phyloP scores from a whole-genome alignment of 2,113 vertebrate genomes.

The Albula glossodonta region DNA sequence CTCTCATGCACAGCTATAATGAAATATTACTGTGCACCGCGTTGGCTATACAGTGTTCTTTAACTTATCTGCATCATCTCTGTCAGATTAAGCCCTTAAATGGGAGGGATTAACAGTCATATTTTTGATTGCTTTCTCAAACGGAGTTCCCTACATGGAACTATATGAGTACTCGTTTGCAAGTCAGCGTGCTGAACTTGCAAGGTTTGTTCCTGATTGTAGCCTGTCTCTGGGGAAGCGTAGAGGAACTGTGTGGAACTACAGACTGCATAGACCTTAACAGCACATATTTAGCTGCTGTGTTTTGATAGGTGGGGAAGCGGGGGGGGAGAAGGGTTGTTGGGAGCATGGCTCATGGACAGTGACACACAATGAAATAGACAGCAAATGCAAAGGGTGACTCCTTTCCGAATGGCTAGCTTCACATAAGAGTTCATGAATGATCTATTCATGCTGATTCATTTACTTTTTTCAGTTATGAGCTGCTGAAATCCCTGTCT shows the following conservation, averaged over 20 bases:
- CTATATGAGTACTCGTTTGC: background rate
- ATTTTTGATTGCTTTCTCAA: conserved; percentile 13
- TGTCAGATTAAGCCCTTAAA: conserved; percentile 55
- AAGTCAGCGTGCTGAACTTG: background rate
- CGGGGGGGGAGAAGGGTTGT: background rate
- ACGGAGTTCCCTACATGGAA: background rate
- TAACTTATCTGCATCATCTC: background rate
- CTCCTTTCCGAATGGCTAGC: conserved; percentile 70
- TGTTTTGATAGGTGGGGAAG: conserved; percentile 46
- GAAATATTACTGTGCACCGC: background rate
- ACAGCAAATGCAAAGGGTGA: conserved; percentile 80
- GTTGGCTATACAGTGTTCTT: background rate
- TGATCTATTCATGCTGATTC: conserved; percentile 57
- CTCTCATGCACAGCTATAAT: background rate
- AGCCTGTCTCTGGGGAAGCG: background rate
- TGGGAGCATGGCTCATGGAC: conserved; percentile 30
- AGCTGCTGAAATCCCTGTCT: conserved; percentile 55
- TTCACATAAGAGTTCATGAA: conserved; percentile 69
- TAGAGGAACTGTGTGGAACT: conserved; percentile 33
- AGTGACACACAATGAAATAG: conserved; percentile 83
- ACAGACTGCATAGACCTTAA: conserved; percentile 67
- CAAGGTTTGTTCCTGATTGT: background rate
- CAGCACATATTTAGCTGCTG: conserved; percentile 49
- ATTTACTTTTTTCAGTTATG: conserved; percentile 43
- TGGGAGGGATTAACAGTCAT: conserved; percentile 69